Conservation (phyloP, 1,140 invertebrate genomes). For the Spodoptera litura region DNA sequence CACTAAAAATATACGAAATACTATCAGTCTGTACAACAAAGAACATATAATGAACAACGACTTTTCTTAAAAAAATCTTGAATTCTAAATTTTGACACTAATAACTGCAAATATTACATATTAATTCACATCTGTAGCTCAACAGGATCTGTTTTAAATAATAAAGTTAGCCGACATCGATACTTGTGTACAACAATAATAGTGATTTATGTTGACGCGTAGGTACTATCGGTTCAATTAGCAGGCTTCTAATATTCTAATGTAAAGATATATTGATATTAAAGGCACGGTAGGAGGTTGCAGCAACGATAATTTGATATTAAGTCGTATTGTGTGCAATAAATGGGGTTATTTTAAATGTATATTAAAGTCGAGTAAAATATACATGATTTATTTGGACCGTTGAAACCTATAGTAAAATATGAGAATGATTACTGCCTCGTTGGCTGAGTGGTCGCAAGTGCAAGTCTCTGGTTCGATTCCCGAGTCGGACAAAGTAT, state of each 20-base stretch:
- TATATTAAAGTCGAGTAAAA: no score
- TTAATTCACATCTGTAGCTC: conserved; percentile 12
- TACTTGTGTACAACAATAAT: neutral
- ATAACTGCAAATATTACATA: neutral
- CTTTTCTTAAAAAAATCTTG: no score
- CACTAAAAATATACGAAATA: no score
- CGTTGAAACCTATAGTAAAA: no score
- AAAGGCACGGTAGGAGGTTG: neutral
- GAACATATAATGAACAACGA: no score
- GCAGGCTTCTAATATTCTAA: neutral
- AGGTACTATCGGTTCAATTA: conserved; percentile 6
- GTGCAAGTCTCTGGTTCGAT: no score
- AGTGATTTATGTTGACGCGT: neutral
- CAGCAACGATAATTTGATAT: conserved; percentile 24
- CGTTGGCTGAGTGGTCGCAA: no score
- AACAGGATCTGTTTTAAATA: conserved; percentile 5
- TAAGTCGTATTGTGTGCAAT: conserved; percentile 5
- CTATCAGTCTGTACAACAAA: no score
- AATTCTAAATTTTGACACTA: neutral
- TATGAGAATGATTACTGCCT: no score
- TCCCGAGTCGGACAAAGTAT: no score
- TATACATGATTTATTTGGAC: no score
- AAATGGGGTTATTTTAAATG: neutral
- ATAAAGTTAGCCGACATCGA: neutral
- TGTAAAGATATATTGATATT: neutral